phyloP scores from a whole-genome alignment of 2,113 vertebrate genomes.

The Mirza zaza region DNA sequence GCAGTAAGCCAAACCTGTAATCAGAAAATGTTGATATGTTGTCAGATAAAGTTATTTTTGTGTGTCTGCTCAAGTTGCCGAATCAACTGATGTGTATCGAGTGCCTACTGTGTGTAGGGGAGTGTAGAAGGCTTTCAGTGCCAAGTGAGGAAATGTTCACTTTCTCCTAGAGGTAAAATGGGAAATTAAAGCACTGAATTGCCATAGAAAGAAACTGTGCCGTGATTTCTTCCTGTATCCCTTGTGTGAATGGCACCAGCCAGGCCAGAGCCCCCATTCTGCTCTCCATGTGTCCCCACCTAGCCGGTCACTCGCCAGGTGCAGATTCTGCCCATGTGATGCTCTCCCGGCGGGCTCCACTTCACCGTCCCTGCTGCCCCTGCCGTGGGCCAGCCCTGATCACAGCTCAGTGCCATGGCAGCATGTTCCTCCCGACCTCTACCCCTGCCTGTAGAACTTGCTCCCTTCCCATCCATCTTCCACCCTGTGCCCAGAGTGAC shows the following conservation, averaged over 20 bases:
- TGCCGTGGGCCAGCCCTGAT: neutral
- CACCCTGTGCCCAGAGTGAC: neutral
- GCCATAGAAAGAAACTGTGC: neutral
- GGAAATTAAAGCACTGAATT: neutral
- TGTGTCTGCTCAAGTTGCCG: neutral
- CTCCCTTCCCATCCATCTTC: neutral
- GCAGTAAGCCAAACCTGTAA: neutral
- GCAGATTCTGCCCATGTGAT: accelerated
- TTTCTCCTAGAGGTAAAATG: neutral
- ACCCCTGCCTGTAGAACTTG: neutral
- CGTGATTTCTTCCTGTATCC: neutral
- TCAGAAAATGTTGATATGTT: neutral
- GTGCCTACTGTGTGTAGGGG: neutral
- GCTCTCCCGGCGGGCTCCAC: neutral
- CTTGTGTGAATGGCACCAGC: neutral
- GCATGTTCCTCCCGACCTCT: accelerated
- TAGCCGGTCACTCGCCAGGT: accelerated
- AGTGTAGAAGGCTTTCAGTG: neutral
- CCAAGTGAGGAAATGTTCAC: neutral
- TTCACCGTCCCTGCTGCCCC: too few relatives aligned
- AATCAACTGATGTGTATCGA: neutral
- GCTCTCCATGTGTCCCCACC: accelerated
- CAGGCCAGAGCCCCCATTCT: accelerated
- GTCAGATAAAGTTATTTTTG: neutral
- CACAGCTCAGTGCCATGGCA: accelerated